phyloP scores from a whole-genome alignment of 1,140 invertebrate genomes.

The Pachyrhynchus sulphureomaculatus region DNA sequence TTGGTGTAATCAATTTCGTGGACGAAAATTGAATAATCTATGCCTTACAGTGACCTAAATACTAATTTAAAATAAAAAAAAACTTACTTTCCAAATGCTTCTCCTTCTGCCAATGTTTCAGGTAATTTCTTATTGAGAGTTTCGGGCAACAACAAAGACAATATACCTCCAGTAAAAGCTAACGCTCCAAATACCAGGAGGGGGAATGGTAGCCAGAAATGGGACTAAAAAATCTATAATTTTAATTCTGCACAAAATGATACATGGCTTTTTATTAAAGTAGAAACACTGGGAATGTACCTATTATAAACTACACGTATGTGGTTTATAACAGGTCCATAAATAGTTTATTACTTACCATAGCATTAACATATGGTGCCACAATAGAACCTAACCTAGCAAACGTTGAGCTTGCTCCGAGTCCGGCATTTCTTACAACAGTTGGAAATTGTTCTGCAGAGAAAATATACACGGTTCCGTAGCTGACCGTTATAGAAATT shows the following conservation, averaged over 20 bases:
- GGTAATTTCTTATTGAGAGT: slow-evolving; percentile 72
- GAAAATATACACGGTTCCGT: slow-evolving; percentile 76
- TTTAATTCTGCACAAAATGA: neutral
- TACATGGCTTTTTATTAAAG: neutral
- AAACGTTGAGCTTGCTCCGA: slow-evolving; percentile 74
- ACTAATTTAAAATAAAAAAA: no score
- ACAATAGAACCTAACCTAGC: slow-evolving; percentile 75
- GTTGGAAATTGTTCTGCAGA: slow-evolving; percentile 83
- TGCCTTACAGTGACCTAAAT: no score
- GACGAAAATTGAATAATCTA: no score
- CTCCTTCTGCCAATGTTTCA: slow-evolving; percentile 71
- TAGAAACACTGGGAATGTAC: neutral
- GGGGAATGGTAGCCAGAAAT: slow-evolving; percentile 63
- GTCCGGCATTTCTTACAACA: slow-evolving; percentile 72
- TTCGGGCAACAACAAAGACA: slow-evolving; percentile 72
- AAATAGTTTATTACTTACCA: slow-evolving; percentile 48
- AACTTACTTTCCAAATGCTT: slow-evolving; percentile 63
- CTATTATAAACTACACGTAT: no score
- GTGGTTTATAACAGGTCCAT: no score
- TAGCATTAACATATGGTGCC: slow-evolving; percentile 68
- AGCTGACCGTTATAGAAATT: slow-evolving; percentile 79
- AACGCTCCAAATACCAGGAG: slow-evolving; percentile 69
- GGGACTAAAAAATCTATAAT: slow-evolving; percentile 4
- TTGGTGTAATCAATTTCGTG: no score
- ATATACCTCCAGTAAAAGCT: slow-evolving; percentile 62